Evolutionary conservation across 1,140 invertebrate species (phyloP), one percentile per base, ranked within the genome.

Genomic region (Chlorops oryzae): DNA sequence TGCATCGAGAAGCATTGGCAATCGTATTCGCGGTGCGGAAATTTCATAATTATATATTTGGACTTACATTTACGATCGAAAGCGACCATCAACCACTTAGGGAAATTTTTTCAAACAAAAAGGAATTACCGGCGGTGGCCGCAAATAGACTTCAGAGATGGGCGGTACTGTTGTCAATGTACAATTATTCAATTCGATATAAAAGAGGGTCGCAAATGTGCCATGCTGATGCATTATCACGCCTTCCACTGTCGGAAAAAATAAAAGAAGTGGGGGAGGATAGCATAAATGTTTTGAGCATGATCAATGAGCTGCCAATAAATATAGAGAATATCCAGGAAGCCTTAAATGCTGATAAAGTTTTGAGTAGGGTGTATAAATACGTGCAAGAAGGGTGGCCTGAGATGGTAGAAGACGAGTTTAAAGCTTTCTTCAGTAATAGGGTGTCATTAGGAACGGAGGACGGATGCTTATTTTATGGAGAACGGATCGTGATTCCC

Each of bases 1-100:
- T 78, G n/a, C 74, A 83, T 20, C 76, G 72, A 55, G 78, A 83
- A 63, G 74, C 73, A 7, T 54, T 77, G 10, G 70, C 72, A 3
- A 72, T 81, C 9, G 51, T 79, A 1, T 80, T 63, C 57, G 73
- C 67, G 4, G 64, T 81, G 4, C 67, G 72, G 47, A 75, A 75
- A 59, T 81, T 80, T 59, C 63, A 77, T 22, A 54, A 75, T 20
- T 81, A 75, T 56, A 37, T 83, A 3, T 73, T 62, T 55, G 62
- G 58, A 9, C 43, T 50, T 22, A 25, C 52, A 20, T 63, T 73
- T 42, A 50, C 18, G 32, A 39, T 72, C 9, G 34, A 62, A 18
- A 70, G 57, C 7, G 70, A 73, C 35, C 59, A 73, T 57, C 52
- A 62, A 48, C 63, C 62, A 9, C 46, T 68, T 42, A 35, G 34